Evolutionary conservation across 2,888 invertebrate species (phyloP), one percentile per base, ranked within the genome.

Genomic region (Timandra comae): DNA sequence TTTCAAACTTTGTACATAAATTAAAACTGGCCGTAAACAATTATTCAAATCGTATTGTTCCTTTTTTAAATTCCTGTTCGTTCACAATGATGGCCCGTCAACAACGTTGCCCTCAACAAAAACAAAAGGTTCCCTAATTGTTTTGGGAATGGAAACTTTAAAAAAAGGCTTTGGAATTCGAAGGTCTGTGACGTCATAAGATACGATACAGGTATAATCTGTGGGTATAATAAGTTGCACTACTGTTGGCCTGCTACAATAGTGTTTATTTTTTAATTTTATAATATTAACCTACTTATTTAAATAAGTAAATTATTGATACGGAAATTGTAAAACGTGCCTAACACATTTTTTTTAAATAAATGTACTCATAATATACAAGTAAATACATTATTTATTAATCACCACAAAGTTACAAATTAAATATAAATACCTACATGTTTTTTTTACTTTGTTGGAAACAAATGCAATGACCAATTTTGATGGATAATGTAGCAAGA

Each of bases 181-280:
- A 78, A 79, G 78, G 78, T 65, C 70, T 66, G 37, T 80, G 78
- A 79, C 78, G 81, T 78, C 73, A 78, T 16, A 46, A 41, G 51
- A 53, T 56, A 56, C 56, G 44, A 46, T 38, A 48, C 63, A 70
- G 72, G 72, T 73, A 74, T 63, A 28, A 30, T 36, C 49, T 57
- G 44, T 44, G 47, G 45, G 42, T 56, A 46, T 56, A 68, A 61
- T 63, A 23, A 29, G 41, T 23, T 38, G 25, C 37, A 12, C 11
- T 42, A 31, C 56, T 41, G 65, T 63, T 71, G 75, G 72, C 49
- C 24, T n/a, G n/a, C n/a, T n/a, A n/a, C 6, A n/a, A 7, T 20
- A 20, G 2, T 20, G n/a, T 20, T 20, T 20, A 20, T 20, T 7
- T 20, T 20, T 22, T 5, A 8, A 2, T 8, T 3, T 22, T 22